These are phyloP conservation scores for Mycetomoellerius zeteki DNA, from an alignment of 1,140 invertebrate species.

Conservation along the genomic window DNA sequence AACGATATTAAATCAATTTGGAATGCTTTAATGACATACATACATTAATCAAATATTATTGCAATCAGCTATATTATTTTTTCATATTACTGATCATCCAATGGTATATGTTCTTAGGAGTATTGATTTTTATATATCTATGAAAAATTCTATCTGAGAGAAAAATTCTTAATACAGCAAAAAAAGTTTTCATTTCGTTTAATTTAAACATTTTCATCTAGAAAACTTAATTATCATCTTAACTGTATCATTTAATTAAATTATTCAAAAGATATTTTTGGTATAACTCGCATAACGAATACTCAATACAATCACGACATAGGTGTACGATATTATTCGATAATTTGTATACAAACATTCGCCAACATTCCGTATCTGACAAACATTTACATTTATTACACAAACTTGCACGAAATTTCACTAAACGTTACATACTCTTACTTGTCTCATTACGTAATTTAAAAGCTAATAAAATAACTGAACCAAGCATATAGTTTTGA, in stretches of 20 bases:
- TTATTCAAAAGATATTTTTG: not conserved
- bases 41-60: not conserved
- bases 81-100: not conserved
- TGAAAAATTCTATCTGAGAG: not conserved
- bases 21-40: not conserved
- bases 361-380: constrained; percentile 2
- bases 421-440: constrained; percentile 13
- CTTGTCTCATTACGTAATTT: not conserved
- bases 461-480: constrained; percentile 1
- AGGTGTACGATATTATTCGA: not conserved
- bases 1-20: not conserved
- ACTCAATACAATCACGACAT: not conserved
- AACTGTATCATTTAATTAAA: constrained; percentile 4
- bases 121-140: not conserved
- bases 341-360: constrained; percentile 37
- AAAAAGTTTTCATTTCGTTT: not conserved
- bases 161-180: not conserved
- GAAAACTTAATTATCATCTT: not conserved
- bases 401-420: constrained; percentile 48
- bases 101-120: not conserved
- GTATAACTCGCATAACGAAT: too few species aligned
- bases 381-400: constrained; percentile 37
- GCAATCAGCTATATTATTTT: not conserved
- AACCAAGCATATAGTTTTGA: not conserved
- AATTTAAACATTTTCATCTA: constrained; percentile 1